Base-by-base conservation (phyloP, 1,140 invertebrate species). In the Hestina assimilis region DNA sequence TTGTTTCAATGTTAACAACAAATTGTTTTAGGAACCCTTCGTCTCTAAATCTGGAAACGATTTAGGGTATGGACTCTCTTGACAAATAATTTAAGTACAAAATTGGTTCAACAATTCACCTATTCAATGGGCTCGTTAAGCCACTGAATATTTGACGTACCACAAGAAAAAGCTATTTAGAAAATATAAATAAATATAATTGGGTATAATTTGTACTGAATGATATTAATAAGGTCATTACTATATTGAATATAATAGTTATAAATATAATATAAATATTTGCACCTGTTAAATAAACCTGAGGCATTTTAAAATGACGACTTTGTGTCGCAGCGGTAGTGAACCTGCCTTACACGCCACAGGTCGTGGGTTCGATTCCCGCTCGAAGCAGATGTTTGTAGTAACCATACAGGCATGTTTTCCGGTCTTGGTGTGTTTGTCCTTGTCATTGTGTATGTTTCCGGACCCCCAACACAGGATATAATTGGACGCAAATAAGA, bases 1-100 rank as follows among this genome's bases (percentile, higher is more conserved):
- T 76, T 79, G 75, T 78, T 66, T 69, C 52, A 63, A 57, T 62
- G 59, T 47, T 55, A 63, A 58, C 38, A 64, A 55, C 62, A 61
- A 65, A 62, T 68, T 57, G 61, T 58, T 45, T 55, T 55, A 43
- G 40, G 65, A 70, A 84, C 77, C 79, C 77, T 72, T 79, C 68
- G 63, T 41, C 55, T 66, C 72, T 87, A 85, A 85, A 85, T 85
- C 62, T 79, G 79, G 80, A 79, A 79, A 72, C 79, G 70, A 81
- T 84, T 80, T 79, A 72, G 61, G 69, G 75, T 75, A 81, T 75
- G 68, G 63, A 66, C 72, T 60, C 64, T 58, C 70, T 66, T 72
- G 72, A 83, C 75, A 80, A 83, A 83, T 82, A 79, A 77, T 81
- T 84, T 73, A 47, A 74, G 62, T 69, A 75, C 75, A 76, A 79